phyloP scores from a whole-genome alignment of 2,113 vertebrate genomes.

The Brachypteracias leptosomus region DNA sequence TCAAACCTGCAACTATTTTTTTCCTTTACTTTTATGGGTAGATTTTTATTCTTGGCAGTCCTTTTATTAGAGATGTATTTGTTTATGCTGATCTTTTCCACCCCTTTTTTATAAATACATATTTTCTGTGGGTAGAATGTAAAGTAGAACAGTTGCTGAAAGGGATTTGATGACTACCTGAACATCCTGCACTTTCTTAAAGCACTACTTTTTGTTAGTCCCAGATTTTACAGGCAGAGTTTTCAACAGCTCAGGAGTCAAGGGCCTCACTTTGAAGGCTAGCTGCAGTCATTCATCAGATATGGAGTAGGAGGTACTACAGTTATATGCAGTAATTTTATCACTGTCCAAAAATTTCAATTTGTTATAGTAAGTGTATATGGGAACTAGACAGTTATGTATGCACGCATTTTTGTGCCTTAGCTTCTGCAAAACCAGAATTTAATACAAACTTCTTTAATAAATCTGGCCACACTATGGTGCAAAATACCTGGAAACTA shows the following conservation, averaged over 20 bases:
- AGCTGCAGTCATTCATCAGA: not conserved
- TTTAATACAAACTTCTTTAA: not conserved
- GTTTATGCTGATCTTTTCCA: not conserved
- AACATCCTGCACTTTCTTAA: not conserved
- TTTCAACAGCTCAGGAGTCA: not conserved
- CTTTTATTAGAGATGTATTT: not conserved
- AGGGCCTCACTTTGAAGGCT: not conserved
- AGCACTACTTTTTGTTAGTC: not conserved
- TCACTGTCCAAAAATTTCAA: not conserved
- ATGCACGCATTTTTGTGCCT: not conserved
- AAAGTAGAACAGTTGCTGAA: not conserved
- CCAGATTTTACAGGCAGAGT: not conserved
- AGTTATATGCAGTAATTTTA: not conserved
- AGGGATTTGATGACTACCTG: not conserved
- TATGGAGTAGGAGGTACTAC: not conserved
- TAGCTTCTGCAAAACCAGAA: not conserved
- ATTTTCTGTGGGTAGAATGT: slow-evolving; percentile 20
- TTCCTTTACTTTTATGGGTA: not conserved
- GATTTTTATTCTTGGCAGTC: not conserved
- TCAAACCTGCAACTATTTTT: not conserved
- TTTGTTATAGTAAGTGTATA: not conserved
- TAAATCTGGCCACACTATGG: not conserved
- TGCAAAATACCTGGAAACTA: not conserved
- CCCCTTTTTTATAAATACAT: slow-evolving; percentile 14
- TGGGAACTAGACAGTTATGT: rapidly evolving